Percentiles rank a stretch among this genome's conserved stretches.
phyloP scores from a whole-genome alignment of 1,140 invertebrate genomes.

The Bombus affinis region DNA sequence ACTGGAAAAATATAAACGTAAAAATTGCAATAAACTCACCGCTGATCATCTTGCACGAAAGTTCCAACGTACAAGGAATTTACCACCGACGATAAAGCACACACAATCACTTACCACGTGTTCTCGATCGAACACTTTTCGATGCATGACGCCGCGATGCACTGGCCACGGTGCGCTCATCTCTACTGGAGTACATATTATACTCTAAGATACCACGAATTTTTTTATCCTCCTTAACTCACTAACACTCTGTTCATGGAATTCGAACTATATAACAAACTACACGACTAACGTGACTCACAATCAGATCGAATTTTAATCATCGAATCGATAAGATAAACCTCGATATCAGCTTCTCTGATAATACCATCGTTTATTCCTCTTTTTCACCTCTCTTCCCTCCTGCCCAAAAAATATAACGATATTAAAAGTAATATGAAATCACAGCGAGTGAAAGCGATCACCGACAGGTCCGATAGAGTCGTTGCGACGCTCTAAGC shows the following conservation, averaged over 20 bases:
- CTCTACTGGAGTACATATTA: conserved; percentile 36
- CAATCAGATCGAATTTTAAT: background rate
- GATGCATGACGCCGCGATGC: conserved; percentile 85
- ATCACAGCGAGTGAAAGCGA: no score
- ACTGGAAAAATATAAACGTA: background rate
- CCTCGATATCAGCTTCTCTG: background rate
- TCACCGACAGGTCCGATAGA: background rate
- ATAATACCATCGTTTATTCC: background rate
- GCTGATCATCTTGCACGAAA: background rate
- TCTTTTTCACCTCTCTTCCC: background rate
- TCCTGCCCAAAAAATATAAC: background rate
- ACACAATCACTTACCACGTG: conserved; percentile 41
- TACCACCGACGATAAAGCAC: background rate
- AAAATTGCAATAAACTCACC: background rate
- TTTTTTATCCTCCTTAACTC: background rate
- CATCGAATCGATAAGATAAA: conserved; percentile 4
- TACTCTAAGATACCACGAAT: background rate
- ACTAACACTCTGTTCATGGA: background rate
- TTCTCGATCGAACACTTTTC: conserved; percentile 58
- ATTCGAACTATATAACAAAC: background rate
- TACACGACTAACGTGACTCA: background rate
- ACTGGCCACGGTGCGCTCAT: conserved; percentile 87
- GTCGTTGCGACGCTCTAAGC: conserved; percentile 27
- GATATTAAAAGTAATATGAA: background rate
- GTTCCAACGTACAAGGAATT: background rate